Conservation (phyloP, 1,140 invertebrate species). For the Calycopis cecrops region DNA sequence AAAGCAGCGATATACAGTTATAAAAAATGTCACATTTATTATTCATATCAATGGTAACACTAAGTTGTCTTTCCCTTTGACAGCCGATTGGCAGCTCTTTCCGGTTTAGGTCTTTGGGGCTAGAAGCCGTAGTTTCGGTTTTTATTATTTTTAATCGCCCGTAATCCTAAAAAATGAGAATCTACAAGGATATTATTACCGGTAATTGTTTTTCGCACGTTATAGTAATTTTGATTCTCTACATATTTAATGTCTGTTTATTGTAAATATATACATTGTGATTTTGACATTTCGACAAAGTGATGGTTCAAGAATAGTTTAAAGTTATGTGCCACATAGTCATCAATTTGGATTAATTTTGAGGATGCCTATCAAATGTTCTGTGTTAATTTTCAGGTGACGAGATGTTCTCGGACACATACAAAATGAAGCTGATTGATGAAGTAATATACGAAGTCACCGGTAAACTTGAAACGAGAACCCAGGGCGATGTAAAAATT, state of each 20-base stretch:
- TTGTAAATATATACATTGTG: conserved; percentile 32
- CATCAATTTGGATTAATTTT: conserved; percentile 20
- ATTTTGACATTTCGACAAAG: conserved; percentile 57
- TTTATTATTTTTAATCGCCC: conserved; percentile 80
- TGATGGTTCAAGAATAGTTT: conserved; percentile 35
- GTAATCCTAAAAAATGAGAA: conserved; percentile 91
- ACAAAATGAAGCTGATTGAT: conserved; percentile 94
- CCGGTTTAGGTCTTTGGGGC: conserved; percentile 76
- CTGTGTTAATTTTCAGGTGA: conserved; percentile 81
- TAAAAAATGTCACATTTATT: too few species aligned
- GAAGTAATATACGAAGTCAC: conserved; percentile 97
- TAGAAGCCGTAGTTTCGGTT: conserved; percentile 78
- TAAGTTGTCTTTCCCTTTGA: conserved; percentile 30
- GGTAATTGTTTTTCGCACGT: conserved; percentile 77
- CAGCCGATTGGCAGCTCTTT: conserved; percentile 60
- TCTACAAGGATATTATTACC: conserved; percentile 96
- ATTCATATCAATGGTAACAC: conserved; percentile 33
- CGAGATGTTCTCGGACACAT: conserved; percentile 99
- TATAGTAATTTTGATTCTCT: conserved; percentile 29
- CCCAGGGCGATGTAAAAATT: conserved; percentile 86
- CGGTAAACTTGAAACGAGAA: conserved; percentile 87
- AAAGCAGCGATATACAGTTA: too few species aligned
- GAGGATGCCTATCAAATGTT: conserved; percentile 1
- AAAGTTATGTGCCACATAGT: conserved; percentile 52
- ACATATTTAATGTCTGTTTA: conserved; percentile 32